These are phyloP conservation scores for Vollenhovia emeryi DNA, from an alignment of 1,140 invertebrate genomes.

Conservation along the genomic window DNA sequence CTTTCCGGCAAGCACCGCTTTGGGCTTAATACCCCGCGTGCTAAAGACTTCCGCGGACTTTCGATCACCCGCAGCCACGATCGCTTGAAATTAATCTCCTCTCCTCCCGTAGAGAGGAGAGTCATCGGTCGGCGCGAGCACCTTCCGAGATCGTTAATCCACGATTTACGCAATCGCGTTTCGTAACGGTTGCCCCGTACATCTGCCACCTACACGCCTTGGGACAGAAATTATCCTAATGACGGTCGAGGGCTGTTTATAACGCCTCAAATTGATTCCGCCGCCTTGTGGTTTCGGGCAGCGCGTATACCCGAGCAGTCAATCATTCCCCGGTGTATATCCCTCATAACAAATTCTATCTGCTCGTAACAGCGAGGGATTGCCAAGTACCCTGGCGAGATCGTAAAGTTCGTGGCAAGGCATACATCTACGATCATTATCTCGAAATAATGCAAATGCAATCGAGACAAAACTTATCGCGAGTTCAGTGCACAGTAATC, in stretches of 20 bases:
- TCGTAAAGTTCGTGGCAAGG: not conserved
- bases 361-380: constrained; percentile 30
- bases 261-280: constrained; percentile 81
- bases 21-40: not conserved
- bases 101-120: constrained; percentile 63
- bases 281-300: constrained; percentile 76
- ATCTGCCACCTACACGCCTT: constrained; percentile 83
- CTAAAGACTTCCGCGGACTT: constrained; percentile 39
- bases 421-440: constrained; percentile 12
- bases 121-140: constrained; percentile 67
- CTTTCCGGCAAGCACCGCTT: not conserved
- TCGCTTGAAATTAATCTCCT: constrained; percentile 73
- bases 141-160: constrained; percentile 73
- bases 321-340: constrained; percentile 72
- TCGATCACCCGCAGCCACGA: constrained; percentile 51
- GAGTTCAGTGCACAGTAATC: not conserved
- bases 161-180: constrained; percentile 77
- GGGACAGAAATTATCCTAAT: constrained; percentile 81
- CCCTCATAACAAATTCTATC: constrained; percentile 43
- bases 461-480: not conserved
- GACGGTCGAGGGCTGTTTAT: constrained; percentile 76
- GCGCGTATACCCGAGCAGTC: constrained; percentile 75
- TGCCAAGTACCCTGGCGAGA: not conserved
- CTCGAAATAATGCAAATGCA: constrained; percentile 10
- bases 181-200: constrained; percentile 72